Conservation (phyloP, 2,113 vertebrate genomes). For the Muntiacus muntjak region DNA sequence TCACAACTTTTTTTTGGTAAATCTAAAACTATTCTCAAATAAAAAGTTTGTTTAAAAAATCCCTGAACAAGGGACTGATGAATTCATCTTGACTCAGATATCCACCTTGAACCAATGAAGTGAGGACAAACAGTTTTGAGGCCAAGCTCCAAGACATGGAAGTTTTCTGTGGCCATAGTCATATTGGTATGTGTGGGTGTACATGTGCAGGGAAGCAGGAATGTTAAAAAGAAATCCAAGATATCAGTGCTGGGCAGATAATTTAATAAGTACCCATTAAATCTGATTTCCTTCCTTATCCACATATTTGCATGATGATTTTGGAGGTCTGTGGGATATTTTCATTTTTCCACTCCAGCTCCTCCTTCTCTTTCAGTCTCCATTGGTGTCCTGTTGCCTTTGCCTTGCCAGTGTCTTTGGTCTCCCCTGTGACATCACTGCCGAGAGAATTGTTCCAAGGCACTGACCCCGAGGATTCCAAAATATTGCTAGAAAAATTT, state of each 20-base stretch:
- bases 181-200: background rate
- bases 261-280: background rate
- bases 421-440: background rate
- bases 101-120: background rate
- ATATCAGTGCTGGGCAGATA: background rate
- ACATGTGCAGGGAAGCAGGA: background rate
- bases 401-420: background rate
- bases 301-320: background rate
- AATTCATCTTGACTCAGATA: background rate
- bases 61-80: background rate
- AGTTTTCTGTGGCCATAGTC: background rate
- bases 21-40: background rate
- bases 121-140: background rate
- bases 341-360: background rate
- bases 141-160: background rate
- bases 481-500: background rate
- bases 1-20: background rate
- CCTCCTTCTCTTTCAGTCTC: background rate
- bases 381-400: background rate
- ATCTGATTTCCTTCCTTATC: background rate
- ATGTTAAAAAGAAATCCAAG: background rate
- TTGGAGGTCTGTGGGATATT: background rate
- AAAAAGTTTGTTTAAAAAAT: background rate
- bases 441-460: background rate
- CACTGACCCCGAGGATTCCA: background rate